Conservation (phyloP, 2,797 vertebrate species). For the Hephaestus fuliginosus region DNA sequence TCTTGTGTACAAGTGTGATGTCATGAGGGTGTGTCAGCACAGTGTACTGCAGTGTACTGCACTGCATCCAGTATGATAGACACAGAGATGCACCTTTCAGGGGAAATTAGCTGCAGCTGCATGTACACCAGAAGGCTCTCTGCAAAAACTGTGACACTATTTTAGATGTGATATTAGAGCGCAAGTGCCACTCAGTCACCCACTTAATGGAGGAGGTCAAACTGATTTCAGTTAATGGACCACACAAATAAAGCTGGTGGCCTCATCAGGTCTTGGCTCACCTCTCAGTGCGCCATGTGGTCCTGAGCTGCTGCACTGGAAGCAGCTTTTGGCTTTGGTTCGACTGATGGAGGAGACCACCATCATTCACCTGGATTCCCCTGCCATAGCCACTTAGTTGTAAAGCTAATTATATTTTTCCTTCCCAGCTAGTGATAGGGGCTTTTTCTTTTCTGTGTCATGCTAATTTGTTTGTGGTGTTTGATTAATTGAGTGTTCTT, state of each 20-base stretch:
- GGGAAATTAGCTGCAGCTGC: not conserved
- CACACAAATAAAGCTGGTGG: slow-evolving; percentile 40
- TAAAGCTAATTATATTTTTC: slow-evolving; percentile 8
- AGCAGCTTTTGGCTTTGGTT: slow-evolving; percentile 31
- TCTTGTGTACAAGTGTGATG: not conserved
- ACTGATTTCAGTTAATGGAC: slow-evolving; percentile 42
- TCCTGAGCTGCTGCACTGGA: slow-evolving; percentile 8
- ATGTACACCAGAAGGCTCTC: slow-evolving; percentile 8
- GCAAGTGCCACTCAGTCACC: slow-evolving; percentile 24
- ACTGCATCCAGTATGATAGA: not conserved
- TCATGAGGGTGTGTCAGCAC: slow-evolving; percentile 4
- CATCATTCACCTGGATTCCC: not conserved
- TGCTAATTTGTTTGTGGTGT: slow-evolving; percentile 61
- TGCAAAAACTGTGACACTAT: not conserved
- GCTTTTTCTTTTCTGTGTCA: slow-evolving; percentile 50
- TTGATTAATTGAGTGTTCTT: slow-evolving; percentile 80
- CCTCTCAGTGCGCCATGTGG: not conserved
- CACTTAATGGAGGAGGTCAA: slow-evolving; percentile 26
- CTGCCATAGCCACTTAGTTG: not conserved
- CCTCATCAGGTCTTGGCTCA: slow-evolving; percentile 35
- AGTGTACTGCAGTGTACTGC: not conserved
- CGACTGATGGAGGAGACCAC: slow-evolving; percentile 2
- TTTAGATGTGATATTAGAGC: slow-evolving; percentile 19
- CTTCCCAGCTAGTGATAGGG: slow-evolving; percentile 5
- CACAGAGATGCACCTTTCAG: not conserved